Conservation (phyloP, 2,797 vertebrate genomes). For the Sternotherus odoratus region DNA sequence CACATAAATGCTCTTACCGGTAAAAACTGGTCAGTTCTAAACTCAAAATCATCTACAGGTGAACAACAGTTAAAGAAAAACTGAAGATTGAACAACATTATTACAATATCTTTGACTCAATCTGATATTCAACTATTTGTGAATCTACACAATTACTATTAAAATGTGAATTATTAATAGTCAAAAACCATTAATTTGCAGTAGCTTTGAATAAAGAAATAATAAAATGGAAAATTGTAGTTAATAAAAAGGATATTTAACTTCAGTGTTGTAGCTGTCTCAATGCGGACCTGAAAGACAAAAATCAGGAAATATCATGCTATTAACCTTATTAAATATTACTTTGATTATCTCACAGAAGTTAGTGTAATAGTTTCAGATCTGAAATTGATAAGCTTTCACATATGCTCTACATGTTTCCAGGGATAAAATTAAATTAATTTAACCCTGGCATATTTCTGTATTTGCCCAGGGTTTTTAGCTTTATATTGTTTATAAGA, state of each 20-base stretch:
- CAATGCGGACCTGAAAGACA: conserved; percentile 92
- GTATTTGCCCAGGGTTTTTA: not conserved
- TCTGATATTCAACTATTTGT: not conserved
- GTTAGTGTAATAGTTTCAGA: not conserved
- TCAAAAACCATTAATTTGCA: not conserved
- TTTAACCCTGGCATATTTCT: not conserved
- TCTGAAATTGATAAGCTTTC: not conserved
- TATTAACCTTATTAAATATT: rapidly evolving
- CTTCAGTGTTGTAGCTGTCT: conserved; percentile 96
- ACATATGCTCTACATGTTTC: not conserved
- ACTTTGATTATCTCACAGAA: not conserved
- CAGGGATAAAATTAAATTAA: not conserved
- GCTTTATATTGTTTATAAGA: not conserved
- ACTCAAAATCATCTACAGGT: conserved; percentile 99
- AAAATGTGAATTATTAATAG: not conserved
- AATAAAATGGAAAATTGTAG: not conserved
- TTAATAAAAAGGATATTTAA: conserved; percentile 93
- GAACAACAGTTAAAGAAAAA: conserved; percentile 84
- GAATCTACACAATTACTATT: not conserved
- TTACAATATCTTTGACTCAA: rapidly evolving
- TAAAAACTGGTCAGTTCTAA: conserved; percentile 95
- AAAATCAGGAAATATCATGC: not conserved
- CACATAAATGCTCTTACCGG: conserved; percentile 85
- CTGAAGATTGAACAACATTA: not conserved
- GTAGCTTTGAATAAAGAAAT: not conserved